Base-by-base conservation (phyloP, 1,140 invertebrate species). In the Heliconius congener region DNA sequence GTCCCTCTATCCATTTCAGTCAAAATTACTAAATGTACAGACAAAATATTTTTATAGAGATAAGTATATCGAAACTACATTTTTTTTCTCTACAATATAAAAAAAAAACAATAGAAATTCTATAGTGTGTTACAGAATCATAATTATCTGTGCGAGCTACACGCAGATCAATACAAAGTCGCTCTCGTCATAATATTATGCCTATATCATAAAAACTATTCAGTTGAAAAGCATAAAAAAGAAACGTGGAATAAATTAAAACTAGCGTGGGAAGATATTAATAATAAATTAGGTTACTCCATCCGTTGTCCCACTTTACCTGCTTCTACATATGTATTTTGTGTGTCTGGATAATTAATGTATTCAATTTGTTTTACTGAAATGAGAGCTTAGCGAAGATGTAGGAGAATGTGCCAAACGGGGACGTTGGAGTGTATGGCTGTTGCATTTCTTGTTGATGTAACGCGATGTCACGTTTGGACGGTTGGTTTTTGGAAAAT, bases 241-340 rank as follows among this genome's bases (percentile, higher is more conserved):
- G 52, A 78, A 66, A 34, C 71, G 71, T 23, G 34, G 46, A 73
- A 73, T 78, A 73, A 78, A 78, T 78, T 74, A 79, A 79, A 79
- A 71, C 42, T 50, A 60, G 30, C 73, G 73, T 73, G 50, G 77
- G 37, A 74, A 78, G 72, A 73, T 78, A 79, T 79, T 79, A 76
- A 73, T 74, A 74, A 74, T 74, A 79, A 79, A 79, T 79, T 70
- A 79, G 78, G 78, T 79, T 75, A 79, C 73, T 79, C 74, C 72
- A 79, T 79, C 77, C 66, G 34, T 76, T 60, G 74, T n/a, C 34
- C 27, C 60, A 66, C 60, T 66, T 66, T 30, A 66, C 60, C 60
- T 66, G 60, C 9, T 30, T 13, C 16, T 13, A 66, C 27, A 66
- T 57, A 9, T 66, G 60, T 66, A 66, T 66, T 46, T 46, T 46